Percentiles rank a stretch among this genome's conserved stretches.
Conservation (phyloP, 2,113 vertebrate species). For the Eretmochelys imbricata region DNA sequence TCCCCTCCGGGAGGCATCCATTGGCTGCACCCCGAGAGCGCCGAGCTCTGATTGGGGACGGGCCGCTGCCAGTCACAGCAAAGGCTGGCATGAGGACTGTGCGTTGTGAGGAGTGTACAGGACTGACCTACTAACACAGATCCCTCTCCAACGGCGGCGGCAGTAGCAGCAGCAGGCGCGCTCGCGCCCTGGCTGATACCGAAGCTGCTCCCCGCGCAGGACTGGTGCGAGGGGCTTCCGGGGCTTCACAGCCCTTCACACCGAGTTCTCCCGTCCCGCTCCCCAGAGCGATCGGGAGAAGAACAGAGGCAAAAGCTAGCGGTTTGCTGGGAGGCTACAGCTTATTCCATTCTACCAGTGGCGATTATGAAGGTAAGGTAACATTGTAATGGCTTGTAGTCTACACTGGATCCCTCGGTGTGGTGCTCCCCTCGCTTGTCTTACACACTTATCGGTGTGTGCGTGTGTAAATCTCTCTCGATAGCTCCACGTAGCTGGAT, state of each 20-base stretch:
- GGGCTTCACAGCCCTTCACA: background rate
- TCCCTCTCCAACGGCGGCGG: slow-evolving; percentile 81
- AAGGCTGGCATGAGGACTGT: slow-evolving; percentile 74
- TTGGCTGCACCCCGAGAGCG: slow-evolving; percentile 56
- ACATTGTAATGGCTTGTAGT: background rate
- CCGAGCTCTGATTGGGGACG: slow-evolving; percentile 65
- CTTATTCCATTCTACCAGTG: background rate
- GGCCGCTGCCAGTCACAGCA: slow-evolving; percentile 62
- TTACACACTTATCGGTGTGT: background rate
- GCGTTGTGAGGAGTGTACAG: slow-evolving; percentile 62
- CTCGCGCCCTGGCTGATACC: background rate
- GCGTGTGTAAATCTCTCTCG: background rate
- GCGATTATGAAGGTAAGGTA: slow-evolving; percentile 52
- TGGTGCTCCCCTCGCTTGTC: background rate
- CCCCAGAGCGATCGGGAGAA: background rate
- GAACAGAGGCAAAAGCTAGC: background rate
- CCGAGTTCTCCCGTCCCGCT: background rate
- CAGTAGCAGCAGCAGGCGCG: slow-evolving; percentile 56
- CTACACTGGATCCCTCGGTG: background rate
- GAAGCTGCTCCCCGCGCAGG: background rate
- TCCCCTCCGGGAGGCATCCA: slow-evolving; percentile 28
- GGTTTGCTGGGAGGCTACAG: background rate
- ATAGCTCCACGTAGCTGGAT: background rate
- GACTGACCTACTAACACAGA: slow-evolving; percentile 98
- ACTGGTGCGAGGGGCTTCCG: background rate